Evolutionary conservation across 2,888 invertebrate species (phyloP).

Genomic region (Melinopterus prodromus): DNA sequence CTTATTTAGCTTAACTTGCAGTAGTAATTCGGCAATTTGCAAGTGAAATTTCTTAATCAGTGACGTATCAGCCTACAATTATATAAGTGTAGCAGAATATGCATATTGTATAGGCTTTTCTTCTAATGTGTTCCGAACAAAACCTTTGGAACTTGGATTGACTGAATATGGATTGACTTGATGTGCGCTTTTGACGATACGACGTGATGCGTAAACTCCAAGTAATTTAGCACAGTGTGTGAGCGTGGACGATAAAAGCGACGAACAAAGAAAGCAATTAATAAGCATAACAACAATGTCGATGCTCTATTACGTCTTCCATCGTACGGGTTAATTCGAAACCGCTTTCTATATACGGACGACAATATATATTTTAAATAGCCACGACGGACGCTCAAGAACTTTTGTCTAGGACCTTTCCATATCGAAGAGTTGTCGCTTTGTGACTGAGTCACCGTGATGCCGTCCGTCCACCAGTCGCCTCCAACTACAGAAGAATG

Average conservation of each 20-base stretch:
- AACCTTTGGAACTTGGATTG: too few relatives aligned
- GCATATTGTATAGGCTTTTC: too few relatives aligned
- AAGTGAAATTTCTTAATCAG: too few relatives aligned
- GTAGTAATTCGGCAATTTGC: too few relatives aligned
- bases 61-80: too few relatives aligned
- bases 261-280: neutral
- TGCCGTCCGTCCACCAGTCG: neutral
- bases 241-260: neutral
- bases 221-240: neutral
- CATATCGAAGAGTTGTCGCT: neutral
- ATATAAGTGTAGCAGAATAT: too few relatives aligned
- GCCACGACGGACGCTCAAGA: neutral
- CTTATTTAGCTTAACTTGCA: too few relatives aligned
- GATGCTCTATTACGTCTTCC: neutral
- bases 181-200: too few relatives aligned
- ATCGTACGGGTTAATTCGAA: neutral
- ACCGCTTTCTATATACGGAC: conserved; percentile 4
- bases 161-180: too few relatives aligned
- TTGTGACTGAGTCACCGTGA: neutral
- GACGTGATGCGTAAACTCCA: neutral
- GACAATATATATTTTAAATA: conserved; percentile 4
- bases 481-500: neutral
- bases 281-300: neutral
- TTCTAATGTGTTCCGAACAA: too few relatives aligned
- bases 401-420: conserved; percentile 4